Percentiles rank a stretch among this genome's conserved stretches.
Conservation (phyloP, 2,113 vertebrate species). For the Rostratula benghalensis region DNA sequence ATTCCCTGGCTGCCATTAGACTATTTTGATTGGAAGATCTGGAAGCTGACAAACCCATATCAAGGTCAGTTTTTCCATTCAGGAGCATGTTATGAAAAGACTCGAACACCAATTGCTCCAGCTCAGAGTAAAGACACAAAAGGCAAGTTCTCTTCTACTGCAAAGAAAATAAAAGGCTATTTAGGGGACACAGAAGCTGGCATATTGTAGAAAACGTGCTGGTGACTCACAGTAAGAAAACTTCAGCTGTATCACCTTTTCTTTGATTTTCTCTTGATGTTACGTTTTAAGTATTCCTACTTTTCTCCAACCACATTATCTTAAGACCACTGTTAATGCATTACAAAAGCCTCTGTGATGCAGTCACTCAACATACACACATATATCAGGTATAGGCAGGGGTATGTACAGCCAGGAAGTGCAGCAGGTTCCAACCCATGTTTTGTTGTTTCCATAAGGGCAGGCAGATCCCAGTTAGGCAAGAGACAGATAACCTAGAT, state of each 20-base stretch:
- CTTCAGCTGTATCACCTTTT: neutral
- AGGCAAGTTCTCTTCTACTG: neutral
- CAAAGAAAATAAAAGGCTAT: neutral
- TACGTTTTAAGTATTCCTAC: neutral
- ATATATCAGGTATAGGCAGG: neutral
- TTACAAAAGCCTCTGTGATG: constrained; percentile 4
- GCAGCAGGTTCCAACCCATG: neutral
- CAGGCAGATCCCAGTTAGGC: neutral
- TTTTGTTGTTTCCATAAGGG: neutral
- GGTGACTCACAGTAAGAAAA: neutral
- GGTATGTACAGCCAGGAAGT: neutral
- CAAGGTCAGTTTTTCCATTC: neutral
- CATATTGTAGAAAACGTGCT: neutral
- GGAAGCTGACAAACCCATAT: neutral
- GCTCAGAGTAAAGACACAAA: neutral
- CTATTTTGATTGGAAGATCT: neutral
- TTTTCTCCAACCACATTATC: neutral
- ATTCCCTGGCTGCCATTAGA: neutral
- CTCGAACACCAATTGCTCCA: neutral
- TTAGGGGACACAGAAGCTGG: neutral
- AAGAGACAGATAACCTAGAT: neutral
- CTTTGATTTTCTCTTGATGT: neutral
- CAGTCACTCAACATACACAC: neutral
- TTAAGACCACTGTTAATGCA: neutral
- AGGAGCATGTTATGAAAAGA: neutral